A percentile compares a stretch with the other conserved stretches of the same genome.
phyloP scores from a whole-genome alignment of 2,888 invertebrate species.

The Aphelenchoides bicaudatus region DNA sequence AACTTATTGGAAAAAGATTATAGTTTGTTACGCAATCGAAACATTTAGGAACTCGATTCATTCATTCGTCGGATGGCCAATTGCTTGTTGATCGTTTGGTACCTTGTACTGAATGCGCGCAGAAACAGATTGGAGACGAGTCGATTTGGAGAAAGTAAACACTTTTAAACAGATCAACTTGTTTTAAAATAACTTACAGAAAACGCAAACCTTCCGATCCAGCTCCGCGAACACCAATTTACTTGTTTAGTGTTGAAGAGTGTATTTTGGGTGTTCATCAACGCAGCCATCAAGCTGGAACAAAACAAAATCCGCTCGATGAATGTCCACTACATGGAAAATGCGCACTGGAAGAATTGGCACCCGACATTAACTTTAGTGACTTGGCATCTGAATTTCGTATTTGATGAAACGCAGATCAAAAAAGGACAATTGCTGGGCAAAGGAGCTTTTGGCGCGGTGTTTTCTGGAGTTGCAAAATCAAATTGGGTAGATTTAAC shows the following conservation, averaged over 20 bases:
- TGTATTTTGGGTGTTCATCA: constrained; percentile 69
- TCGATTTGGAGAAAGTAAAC: constrained; percentile 65
- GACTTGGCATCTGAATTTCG: constrained; percentile 75
- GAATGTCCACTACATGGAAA: constrained; percentile 32
- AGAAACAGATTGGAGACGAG: neutral
- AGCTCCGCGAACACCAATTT: constrained; percentile 8
- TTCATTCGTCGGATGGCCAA: constrained; percentile 92
- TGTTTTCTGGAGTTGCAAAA: constrained; percentile 73
- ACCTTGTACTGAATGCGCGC: constrained; percentile 81
- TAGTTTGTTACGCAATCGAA: too few species aligned
- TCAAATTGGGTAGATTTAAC: constrained; percentile 29
- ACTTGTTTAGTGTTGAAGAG: constrained; percentile 72
- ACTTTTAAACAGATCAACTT: constrained; percentile 18
- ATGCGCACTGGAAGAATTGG: constrained; percentile 20
- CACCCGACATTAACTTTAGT: constrained; percentile 69
- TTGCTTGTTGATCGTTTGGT: constrained; percentile 87
- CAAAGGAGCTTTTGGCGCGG: constrained; percentile 96
- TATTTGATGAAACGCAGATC: constrained; percentile 79
- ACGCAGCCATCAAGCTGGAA: constrained; percentile 64
- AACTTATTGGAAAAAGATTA: constrained; percentile 44
- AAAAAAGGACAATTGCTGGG: constrained; percentile 72
- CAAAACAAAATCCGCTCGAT: constrained; percentile 65
- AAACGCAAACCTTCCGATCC: constrained; percentile 22
- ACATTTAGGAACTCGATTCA: constrained; percentile 95
- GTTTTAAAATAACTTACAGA: constrained; percentile 30